Base-by-base conservation (phyloP, 1,140 invertebrate species). In the Agrilus planipennis region DNA sequence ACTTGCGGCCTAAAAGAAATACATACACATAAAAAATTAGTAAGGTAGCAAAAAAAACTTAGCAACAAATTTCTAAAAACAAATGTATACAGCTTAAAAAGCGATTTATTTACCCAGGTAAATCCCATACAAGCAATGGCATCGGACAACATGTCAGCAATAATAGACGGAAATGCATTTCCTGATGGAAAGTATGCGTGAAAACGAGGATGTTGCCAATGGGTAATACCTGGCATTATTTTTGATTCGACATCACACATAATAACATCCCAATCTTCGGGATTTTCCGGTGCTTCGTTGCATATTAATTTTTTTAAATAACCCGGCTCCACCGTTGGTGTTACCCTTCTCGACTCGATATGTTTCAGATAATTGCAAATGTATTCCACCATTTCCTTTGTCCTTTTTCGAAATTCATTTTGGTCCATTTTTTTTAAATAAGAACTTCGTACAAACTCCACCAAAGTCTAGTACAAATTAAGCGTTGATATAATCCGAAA, bases 201-300 rank as follows among this genome's bases (percentile, higher is more conserved):
- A 65, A 99, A 99, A 34, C 90, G 69, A 0, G 95, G 95, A 75
- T 99, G 95, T 63, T 98, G 92, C 95, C 95, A 99, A 63, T 98
- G 92, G 0, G 94, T 98, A 40, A 94, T 87, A 23, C 95, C 95
- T 1, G 92, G 92, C 90, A 99, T 97, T 46, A 99, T 97, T 67
- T 90, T 91, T 18, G 75, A 73, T 62, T 98, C 91, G 2, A 99
- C 82, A 60, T 99, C 95, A 10, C 67, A 68, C 86, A 99, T 91
- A 25, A 99, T 94, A 7, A 77, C 69, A 12, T 93, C 84, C 82
- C 89, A 99, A 19, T 76, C 56, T 60, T 99, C 95, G 0, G 84
- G 79, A 39, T 88, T 69, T n/a, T 76, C 60, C 0, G 95, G 95
- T 2, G 95, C 81, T 49, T 84, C 76, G 11, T 71, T 52, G 1